Conservation (phyloP, 2,888 invertebrate genomes). For the Clitarchus hookeri region DNA sequence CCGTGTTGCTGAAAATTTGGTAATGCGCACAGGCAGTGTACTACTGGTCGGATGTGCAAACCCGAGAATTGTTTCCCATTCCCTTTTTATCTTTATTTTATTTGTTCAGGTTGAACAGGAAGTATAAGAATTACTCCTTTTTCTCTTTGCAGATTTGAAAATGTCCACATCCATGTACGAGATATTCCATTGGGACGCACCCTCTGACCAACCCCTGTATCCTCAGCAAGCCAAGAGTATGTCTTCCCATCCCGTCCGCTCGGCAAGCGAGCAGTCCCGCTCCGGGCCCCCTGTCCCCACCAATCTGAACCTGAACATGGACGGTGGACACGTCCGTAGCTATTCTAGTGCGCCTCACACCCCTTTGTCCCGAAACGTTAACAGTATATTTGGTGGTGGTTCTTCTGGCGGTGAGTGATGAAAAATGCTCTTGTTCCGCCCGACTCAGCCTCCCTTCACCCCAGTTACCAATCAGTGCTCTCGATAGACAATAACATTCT, state of each 20-base stretch:
- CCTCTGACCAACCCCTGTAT: slow-evolving; percentile 48
- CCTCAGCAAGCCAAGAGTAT: slow-evolving; percentile 47
- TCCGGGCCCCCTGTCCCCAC: slow-evolving; percentile 33
- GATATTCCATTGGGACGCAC: slow-evolving; percentile 69
- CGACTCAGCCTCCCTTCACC: not conserved
- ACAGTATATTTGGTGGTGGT: slow-evolving; percentile 35
- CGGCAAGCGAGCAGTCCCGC: slow-evolving; percentile 24
- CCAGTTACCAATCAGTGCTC: not conserved
- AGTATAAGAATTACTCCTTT: not conserved
- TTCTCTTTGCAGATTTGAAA: slow-evolving; percentile 62
- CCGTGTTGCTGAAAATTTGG: too few relatives aligned
- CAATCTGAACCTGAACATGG: slow-evolving; percentile 35
- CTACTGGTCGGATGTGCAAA: not conserved
- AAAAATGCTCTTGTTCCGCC: not conserved
- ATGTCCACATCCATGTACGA: slow-evolving; percentile 75
- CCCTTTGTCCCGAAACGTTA: slow-evolving; percentile 49
- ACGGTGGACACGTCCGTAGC: slow-evolving; percentile 32
- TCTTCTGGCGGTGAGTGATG: slow-evolving; percentile 52
- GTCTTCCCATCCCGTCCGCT: slow-evolving; percentile 28
- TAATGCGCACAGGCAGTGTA: not conserved
- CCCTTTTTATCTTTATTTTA: not conserved
- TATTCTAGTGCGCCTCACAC: slow-evolving; percentile 38
- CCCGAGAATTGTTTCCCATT: not conserved
- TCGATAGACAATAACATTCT: not conserved
- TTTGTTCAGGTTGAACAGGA: not conserved